These are phyloP conservation scores for Drosophila quinaria DNA, from an alignment of 2,888 invertebrate species.

Conservation along the genomic window DNA sequence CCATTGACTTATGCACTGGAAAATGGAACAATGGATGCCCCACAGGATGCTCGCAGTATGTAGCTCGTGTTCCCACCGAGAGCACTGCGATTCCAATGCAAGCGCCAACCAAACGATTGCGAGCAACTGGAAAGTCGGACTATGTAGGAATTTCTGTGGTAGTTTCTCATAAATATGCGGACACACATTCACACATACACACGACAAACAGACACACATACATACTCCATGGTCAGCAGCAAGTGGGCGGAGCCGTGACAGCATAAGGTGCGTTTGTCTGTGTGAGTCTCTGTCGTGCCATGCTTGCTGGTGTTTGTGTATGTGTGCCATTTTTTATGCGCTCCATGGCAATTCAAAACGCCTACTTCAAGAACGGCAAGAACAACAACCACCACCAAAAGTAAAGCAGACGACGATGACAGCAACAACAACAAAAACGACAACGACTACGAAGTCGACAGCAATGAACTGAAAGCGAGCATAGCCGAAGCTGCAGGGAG, in stretches of 20 bases:
- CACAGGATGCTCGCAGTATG: conserved; percentile 37
- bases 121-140: conserved; percentile 62
- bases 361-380: conserved; percentile 76
- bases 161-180: conserved; percentile 72
- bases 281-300: conserved; percentile 36
- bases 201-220: conserved; percentile 22
- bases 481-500: conserved; percentile 52
- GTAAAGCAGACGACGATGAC: conserved; percentile 29
- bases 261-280: conserved; percentile 71
- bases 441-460: conserved; percentile 42
- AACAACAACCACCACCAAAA: conserved; percentile 56
- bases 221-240: conserved; percentile 66
- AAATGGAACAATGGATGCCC: conserved; percentile 79
- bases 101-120: conserved; percentile 70
- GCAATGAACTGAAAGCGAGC: conserved; percentile 20
- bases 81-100: conserved; percentile 47
- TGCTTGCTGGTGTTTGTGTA: conserved; percentile 37
- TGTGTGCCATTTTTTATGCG: conserved; percentile 74
- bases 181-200: conserved; percentile 44
- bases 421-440: conserved; percentile 7
- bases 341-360: conserved; percentile 82
- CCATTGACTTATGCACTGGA: conserved; percentile 81
- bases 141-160: conserved; percentile 72
- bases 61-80: conserved; percentile 1
- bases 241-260: conserved; percentile 84